Evolutionary conservation across 2,113 vertebrate genomes (phyloP), one percentile per base, ranked within the genome.

Genomic region (Actenoides hombroni): DNA sequence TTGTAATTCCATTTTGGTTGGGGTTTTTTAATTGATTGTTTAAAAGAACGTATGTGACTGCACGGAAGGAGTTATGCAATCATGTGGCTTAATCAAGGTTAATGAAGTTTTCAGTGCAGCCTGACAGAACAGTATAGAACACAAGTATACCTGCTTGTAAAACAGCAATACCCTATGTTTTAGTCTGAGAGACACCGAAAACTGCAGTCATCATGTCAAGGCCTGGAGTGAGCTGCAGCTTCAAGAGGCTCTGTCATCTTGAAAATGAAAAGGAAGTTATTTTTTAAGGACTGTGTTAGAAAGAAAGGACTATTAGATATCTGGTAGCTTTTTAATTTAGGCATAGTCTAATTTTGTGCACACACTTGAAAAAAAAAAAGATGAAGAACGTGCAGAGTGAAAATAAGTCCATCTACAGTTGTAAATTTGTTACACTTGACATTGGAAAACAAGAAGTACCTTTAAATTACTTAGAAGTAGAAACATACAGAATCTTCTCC

Each of bases 341-440:
- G 12, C 15, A 2, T 16, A 63, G 15, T 49, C 9, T 53, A 12
- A 3, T 84, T 76, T 81, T 73, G 11, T 42, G 12, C 35, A 49
- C 26, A 56, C 1, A 3, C 10, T 82, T 40, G n/a, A 20, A 20
- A 46, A 46, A 79, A 74, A 92, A 78, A 24, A 70, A 53, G 17
- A 3, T 49, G 8, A 61, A 57, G 23, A 44, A 8, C 10, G 10
- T 16, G 14, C 18, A 20, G 37, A 61, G 9, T 29, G 75, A 84
- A 92, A 64, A 13, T 63, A 18, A 0, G 0, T 68, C 23, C 19
- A 1, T 56, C 48, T 23, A 1, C 1, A 1, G 5, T 60, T 1
- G 1, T 33, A 49, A 73, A 93, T 74, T 33, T 74, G 13, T 79
- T 86, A 51, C 9, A 25, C 6, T 54, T 88, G 46, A 35, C 9